Percentiles rank a stretch among this genome's conserved stretches.
Evolutionary conservation across 2,888 invertebrate genomes (phyloP).

Genomic region (Campoplex nolae): DNA sequence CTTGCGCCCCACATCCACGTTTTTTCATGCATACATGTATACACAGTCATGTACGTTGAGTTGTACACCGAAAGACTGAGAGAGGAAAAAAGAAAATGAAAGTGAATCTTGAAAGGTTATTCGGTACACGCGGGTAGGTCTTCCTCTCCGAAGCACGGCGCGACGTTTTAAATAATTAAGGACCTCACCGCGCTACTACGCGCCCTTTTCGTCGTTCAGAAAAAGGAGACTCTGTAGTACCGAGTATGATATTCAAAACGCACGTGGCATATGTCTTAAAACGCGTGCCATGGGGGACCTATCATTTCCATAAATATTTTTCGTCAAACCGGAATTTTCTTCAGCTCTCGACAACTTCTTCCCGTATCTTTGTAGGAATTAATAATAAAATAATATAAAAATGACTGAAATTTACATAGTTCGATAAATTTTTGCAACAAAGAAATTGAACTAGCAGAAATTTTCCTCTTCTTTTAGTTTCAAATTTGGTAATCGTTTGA

Average conservation of each 20-base stretch:
- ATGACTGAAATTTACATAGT: not conserved
- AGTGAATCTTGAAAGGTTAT: conserved; percentile 80
- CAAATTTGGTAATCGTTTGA: too few species aligned
- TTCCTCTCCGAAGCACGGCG: conserved; percentile 70
- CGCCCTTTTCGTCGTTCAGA: conserved; percentile 40
- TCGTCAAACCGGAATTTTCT: conserved; percentile 14
- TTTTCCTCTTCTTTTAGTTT: too few species aligned
- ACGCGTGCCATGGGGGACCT: not conserved
- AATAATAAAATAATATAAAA: not conserved
- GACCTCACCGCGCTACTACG: conserved; percentile 62
- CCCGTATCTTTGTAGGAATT: not conserved
- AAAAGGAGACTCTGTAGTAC: conserved; percentile 5
- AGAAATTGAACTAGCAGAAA: too few species aligned
- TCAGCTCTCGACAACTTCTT: not conserved
- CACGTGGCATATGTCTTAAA: conserved; percentile 69
- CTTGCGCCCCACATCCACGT: conserved; percentile 39
- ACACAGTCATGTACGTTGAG: not conserved
- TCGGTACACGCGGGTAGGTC: conserved; percentile 73
- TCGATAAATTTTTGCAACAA: not conserved
- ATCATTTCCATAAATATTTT: conserved; percentile 28
- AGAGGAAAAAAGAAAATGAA: conserved; percentile 74
- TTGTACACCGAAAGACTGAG: conserved; percentile 44
- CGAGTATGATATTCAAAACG: conserved; percentile 36
- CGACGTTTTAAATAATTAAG: conserved; percentile 81
- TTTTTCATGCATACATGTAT: conserved; percentile 30